Base-by-base conservation (phyloP, 1,140 invertebrate genomes). In the Leptinotarsa lineolata region DNA sequence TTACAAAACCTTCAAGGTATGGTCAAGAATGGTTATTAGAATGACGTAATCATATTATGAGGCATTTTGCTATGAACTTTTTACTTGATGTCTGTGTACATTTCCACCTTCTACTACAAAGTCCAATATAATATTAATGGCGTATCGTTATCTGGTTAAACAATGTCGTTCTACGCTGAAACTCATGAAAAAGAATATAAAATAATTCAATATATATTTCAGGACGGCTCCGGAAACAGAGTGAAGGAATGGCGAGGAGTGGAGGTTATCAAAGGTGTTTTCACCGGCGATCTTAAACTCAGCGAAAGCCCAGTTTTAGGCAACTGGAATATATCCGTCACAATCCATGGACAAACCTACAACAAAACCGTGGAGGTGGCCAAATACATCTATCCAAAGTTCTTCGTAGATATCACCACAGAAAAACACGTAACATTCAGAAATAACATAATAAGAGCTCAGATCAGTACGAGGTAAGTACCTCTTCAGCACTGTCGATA, bases 311-410 rank as follows among this genome's bases (percentile, higher is more conserved):
- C 96, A 0, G 92, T 95, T n/a, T 86, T 97, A 8, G 97, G 96
- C n/a, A 90, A 92, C 78, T 99, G 97, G 96, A 92, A 89, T 59
- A 94, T 98, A 68, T 89, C 89, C 54, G 85, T 89, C 21, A 84
- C 82, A 4, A 76, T 84, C 15, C 85, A 86, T 20, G 89, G 88
- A 73, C 90, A 93, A 83, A 90, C 85, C 1, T 93, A 91, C 78
- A 89, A 88, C 59, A 92, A 92, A 80, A 85, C 84, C 4, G 92
- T 97, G 73, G 88, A 92, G 81, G 93, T 97, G 15, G 94, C 94
- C 3, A 94, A 97, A 85, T 98, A 98, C 84, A 92, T 98, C 30
- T 85, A 97, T 45, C 97, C 97, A 0, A 96, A 97, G 79, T 98
- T 97, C 84, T 90, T 97, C 82, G 93, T 99, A 18, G 88, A 89